Conservation (phyloP, 1,140 invertebrate genomes). For the Drosophila melanica region DNA sequence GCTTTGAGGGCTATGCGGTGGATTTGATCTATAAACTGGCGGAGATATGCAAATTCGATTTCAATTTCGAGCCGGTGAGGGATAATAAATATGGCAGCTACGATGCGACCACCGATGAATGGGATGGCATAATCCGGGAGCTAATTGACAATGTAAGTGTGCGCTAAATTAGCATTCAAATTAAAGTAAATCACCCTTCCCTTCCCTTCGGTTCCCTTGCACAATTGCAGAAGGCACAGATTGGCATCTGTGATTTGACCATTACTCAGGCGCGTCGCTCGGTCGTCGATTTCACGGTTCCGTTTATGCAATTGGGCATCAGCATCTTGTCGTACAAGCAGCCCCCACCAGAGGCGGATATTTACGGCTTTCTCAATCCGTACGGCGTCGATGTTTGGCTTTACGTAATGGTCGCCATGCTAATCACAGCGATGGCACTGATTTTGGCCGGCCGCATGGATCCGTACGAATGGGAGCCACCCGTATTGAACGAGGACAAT, state of each 20-base stretch:
- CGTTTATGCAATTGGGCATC: constrained; percentile 95
- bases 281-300: constrained; percentile 94
- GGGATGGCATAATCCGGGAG: constrained; percentile 94
- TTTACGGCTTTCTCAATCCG: constrained; percentile 96
- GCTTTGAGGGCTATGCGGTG: constrained; percentile 90
- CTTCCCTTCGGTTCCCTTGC: background rate
- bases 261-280: constrained; percentile 93
- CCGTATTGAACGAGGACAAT: constrained; percentile 88
- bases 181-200: constrained; percentile 6
- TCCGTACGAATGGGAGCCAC: constrained; percentile 91
- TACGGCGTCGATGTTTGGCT: constrained; percentile 97
- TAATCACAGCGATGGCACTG: constrained; percentile 95
- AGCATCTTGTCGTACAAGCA: constrained; percentile 95
- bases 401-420: constrained; percentile 95
- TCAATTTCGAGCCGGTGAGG: constrained; percentile 88
- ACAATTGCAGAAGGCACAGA: constrained; percentile 90
- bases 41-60: constrained; percentile 89
- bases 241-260: constrained; percentile 95
- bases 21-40: constrained; percentile 90
- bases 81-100: constrained; percentile 89
- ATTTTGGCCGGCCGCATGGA: constrained; percentile 94
- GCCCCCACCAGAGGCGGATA: constrained; percentile 92
- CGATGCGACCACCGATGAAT: constrained; percentile 88
- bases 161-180: constrained; percentile 3
- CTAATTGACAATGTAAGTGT: constrained; percentile 87